Conservation (phyloP, 2,113 vertebrate genomes). For the Notiomystis cincta region DNA sequence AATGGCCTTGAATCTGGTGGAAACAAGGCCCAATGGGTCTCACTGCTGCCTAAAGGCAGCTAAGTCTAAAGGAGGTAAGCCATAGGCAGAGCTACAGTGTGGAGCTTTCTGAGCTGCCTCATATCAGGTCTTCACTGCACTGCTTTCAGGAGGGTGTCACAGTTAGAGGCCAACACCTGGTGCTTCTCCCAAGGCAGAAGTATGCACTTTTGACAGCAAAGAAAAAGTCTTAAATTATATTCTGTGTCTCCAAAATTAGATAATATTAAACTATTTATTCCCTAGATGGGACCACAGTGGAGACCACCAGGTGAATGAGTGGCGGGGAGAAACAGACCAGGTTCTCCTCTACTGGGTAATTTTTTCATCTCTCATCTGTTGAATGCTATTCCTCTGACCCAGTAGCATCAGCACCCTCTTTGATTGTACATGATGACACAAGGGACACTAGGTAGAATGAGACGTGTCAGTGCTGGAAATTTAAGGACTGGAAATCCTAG, state of each 20-base stretch:
- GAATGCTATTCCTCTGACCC: neutral
- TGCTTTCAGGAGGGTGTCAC: rapidly evolving
- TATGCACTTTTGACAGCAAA: neutral
- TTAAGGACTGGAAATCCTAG: neutral
- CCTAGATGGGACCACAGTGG: neutral
- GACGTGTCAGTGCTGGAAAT: neutral
- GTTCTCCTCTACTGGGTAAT: neutral
- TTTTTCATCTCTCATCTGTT: neutral
- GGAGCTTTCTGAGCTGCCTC: neutral
- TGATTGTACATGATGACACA: neutral
- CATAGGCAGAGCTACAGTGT: rapidly evolving
- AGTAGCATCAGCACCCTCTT: neutral
- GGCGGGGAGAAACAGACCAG: neutral
- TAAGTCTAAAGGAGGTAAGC: neutral
- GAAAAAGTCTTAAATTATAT: neutral
- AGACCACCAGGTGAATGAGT: neutral
- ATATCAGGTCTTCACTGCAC: neutral
- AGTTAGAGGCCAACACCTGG: neutral
- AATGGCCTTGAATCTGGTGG: neutral
- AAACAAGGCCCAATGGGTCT: neutral
- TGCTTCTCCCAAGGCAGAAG: neutral
- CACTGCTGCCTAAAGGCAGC: neutral
- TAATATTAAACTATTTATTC: neutral
- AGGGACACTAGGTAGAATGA: neutral
- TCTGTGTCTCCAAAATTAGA: neutral